These are phyloP conservation scores for Spondyliosoma cantharus DNA, from an alignment of 2,797 vertebrate species.

Conservation along the genomic window DNA sequence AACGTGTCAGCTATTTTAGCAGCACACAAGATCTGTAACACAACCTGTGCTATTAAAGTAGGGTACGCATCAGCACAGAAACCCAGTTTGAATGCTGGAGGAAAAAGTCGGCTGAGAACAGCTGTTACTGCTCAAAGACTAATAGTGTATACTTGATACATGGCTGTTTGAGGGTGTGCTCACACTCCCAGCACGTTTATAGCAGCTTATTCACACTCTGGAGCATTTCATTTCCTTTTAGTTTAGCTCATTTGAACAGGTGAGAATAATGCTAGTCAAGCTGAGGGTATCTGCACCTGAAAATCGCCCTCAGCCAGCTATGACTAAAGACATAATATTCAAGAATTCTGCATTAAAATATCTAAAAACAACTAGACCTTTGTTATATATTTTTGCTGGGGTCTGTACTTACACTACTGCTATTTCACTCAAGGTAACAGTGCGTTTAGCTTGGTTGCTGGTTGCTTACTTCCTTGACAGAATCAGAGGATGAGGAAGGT, in stretches of 20 bases:
- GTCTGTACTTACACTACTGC: no score
- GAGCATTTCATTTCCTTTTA: constrained; percentile 22
- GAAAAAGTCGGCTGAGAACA: constrained; percentile 32
- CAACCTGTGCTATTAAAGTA: constrained; percentile 18
- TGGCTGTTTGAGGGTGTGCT: constrained; percentile 30
- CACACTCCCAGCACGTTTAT: constrained; percentile 30
- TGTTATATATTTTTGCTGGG: no score
- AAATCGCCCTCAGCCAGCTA: background rate
- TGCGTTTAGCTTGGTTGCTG: no score
- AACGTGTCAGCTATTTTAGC: constrained; percentile 46
- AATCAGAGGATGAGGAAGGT: no score
- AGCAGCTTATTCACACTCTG: constrained; percentile 47
- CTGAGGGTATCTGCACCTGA: background rate
- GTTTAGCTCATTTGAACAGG: constrained; percentile 40
- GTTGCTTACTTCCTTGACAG: no score
- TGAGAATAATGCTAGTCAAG: constrained; percentile 16
- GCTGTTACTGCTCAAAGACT: constrained; percentile 46
- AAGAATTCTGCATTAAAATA: no score
- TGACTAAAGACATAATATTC: background rate
- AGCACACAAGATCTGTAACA: constrained; percentile 29
- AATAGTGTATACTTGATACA: constrained; percentile 29
- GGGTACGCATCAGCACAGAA: constrained; percentile 18
- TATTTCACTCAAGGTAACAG: no score
- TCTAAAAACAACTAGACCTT: no score
- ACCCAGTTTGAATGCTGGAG: constrained; percentile 26